Conservation (phyloP, 2,113 vertebrate genomes). For the Rhombomys opimus region DNA sequence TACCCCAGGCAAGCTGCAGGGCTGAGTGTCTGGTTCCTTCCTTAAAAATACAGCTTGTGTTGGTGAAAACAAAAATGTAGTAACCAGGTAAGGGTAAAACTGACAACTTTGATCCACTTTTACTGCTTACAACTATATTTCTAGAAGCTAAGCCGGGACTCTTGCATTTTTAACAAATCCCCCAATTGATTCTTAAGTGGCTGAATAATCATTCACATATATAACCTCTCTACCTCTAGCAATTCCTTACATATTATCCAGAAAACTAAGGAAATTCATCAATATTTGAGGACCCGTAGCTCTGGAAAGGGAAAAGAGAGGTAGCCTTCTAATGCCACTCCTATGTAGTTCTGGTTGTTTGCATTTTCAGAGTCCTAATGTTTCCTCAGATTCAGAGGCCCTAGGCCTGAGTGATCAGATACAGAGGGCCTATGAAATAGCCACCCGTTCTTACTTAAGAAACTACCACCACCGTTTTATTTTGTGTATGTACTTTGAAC, state of each 20-base stretch:
- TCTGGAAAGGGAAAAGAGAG: neutral
- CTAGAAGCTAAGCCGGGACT: neutral
- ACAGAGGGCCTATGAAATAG: neutral
- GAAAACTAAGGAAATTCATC: neutral
- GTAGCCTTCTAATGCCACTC: neutral
- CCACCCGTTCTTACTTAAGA: neutral
- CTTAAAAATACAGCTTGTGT: neutral
- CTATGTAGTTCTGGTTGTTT: neutral
- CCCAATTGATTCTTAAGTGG: neutral
- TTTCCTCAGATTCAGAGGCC: neutral
- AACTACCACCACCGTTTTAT: neutral
- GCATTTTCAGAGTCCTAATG: neutral
- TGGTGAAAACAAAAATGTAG: neutral
- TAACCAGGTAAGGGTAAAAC: neutral
- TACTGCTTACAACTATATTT: neutral
- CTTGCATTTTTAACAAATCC: slow-evolving; percentile 17
- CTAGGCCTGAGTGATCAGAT: neutral
- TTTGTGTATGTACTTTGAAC: neutral
- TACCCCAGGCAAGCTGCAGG: neutral
- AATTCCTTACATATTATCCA: neutral
- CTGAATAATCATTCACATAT: neutral
- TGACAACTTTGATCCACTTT: neutral
- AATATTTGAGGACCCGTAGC: neutral
- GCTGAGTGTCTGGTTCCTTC: neutral
- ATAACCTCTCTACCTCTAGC: neutral